Base-by-base conservation (phyloP, 2,888 invertebrate genomes). In the Ashinkailepas kermadecensis region DNA sequence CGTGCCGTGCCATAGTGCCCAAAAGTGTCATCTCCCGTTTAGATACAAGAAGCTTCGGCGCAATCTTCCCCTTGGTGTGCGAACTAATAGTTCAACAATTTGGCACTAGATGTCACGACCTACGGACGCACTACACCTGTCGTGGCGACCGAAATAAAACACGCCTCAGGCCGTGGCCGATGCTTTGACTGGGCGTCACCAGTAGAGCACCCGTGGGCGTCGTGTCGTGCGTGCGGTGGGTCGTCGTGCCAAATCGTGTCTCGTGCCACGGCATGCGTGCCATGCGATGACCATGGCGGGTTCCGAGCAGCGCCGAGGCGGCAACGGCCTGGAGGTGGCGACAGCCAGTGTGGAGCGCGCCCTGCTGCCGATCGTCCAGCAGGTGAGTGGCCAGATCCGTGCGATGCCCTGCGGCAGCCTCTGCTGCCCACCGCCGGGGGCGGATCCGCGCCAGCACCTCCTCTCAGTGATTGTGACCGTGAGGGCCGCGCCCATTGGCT, bases 341-440 rank as follows among this genome's bases (percentile, higher is more conserved):
- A 96, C 95, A 87, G 94, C 93, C 91, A 95, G 95, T 89, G 94
- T 96, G 89, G 96, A 96, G 90, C 94, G 94, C 90, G 95, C 95
- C 86, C 92, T 96, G 86, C 93, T 96, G 88, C 96, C 96, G 86
- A 92, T 96, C 88, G 94, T 96, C 87, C 95, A 95, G 89, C 96
- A 96, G 95, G 96, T 96, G 92, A 89, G 90, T 83, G 25, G 2
- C 25, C 39, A 39, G 39, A 4, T 39, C 39, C 39, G 39, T 39
- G 39, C 39, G 39, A 39, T 39, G 39, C 4, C 10, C 25, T 11
- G n/a, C 12, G 13, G 67, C 67, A 13, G 67, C n/a, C 67, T 4
- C 67, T 39, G 39, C 39, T 4, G 39, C 39, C 39, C 39, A 39
- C 39, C 39, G 39, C 39, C 39, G 39, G 39, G 39, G 2, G 39